Base-by-base conservation (phyloP, 2,113 vertebrate species). In the Aegotheles bennettii region DNA sequence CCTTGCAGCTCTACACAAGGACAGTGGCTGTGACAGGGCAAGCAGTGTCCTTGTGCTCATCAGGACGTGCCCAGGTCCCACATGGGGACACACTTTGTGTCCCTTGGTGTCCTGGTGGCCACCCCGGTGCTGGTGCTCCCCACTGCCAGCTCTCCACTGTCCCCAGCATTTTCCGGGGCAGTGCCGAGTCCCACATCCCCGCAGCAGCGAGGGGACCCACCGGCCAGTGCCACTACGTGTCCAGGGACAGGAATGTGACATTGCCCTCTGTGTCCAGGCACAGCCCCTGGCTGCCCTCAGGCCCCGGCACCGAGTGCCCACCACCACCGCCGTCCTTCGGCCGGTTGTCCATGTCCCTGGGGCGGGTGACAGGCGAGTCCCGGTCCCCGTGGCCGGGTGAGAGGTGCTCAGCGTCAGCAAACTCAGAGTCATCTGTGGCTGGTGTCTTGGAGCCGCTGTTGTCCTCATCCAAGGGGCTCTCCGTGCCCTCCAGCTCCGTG, bases 391-490 rank as follows among this genome's bases (percentile, higher is more conserved):
- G 67, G 36, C 51, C 21, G 0, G 93, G 92, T 25, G 64, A 89
- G 18, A 74, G 43, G 19, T 12, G 75, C 26, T 97, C 93, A 2
- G 76, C 33, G 40, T 92, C 77, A 0, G 89, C 87, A 2, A 67
- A 24, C 43, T 87, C 96, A 0, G 95, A 97, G 68, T 96, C 94
- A 2, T 98, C 97, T 1, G 90, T 95, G 69, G 88, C 94, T 1
- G 95, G 64, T 0, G 89, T 95, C 94, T 98, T 98, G 91, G 97
- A 97, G 89, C 97, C 73, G 3, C 95, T 97, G 79, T 96, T 96
- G 73, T 98, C 97, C 48, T 98, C 98, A 0, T 98, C 98, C 53
- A 97, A 84, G 7, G 97, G 98, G 91, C 97, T 98, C 68, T 98
- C 98, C 0, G 48, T 35, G 2, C 95, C 97, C 9, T 96, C 96